These are phyloP conservation scores for Apeltes quadracus DNA, from an alignment of 2,113 vertebrate species.

Conservation along the genomic window DNA sequence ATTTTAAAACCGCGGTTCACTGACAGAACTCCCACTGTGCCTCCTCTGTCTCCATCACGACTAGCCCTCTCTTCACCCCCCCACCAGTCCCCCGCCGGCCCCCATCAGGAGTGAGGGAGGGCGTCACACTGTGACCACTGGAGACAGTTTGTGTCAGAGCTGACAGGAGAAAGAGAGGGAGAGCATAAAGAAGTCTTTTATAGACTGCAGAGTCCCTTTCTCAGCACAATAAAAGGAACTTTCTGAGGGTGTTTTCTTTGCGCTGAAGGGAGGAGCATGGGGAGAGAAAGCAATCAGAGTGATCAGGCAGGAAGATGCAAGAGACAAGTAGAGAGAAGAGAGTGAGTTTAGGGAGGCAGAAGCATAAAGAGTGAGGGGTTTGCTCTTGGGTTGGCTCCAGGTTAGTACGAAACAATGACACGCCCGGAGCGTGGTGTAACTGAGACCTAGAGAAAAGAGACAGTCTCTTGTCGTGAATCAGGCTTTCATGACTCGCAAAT, in stretches of 20 bases:
- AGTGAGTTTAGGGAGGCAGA: not conserved
- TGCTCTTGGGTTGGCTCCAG: constrained; percentile 59
- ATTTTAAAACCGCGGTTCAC: constrained; percentile 54
- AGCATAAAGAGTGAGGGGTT: constrained; percentile 31
- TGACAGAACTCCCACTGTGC: constrained; percentile 47
- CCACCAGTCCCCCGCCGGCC: not conserved
- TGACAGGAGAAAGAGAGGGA: constrained; percentile 39
- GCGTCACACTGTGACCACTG: constrained; percentile 39
- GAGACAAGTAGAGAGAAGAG: constrained; percentile 8
- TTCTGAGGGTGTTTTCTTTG: constrained; percentile 42
- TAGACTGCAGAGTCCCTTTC: constrained; percentile 44
- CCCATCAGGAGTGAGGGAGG: constrained; percentile 29
- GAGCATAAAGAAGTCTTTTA: constrained; percentile 64
- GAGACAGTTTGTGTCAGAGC: constrained; percentile 61
- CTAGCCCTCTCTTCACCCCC: constrained; percentile 29
- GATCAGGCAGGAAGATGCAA: constrained; percentile 1
- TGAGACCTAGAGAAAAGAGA: constrained; percentile 64
- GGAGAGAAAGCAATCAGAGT: constrained; percentile 13
- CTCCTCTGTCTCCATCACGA: constrained; percentile 17
- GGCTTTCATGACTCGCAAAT: constrained; percentile 67
- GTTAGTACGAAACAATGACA: constrained; percentile 60
- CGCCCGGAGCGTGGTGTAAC: constrained; percentile 42
- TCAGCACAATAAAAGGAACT: constrained; percentile 54
- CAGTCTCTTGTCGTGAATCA: constrained; percentile 64
- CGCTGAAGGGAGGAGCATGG: not conserved